Conservation (phyloP, 2,113 vertebrate species). For the Hystrix brachyura region DNA sequence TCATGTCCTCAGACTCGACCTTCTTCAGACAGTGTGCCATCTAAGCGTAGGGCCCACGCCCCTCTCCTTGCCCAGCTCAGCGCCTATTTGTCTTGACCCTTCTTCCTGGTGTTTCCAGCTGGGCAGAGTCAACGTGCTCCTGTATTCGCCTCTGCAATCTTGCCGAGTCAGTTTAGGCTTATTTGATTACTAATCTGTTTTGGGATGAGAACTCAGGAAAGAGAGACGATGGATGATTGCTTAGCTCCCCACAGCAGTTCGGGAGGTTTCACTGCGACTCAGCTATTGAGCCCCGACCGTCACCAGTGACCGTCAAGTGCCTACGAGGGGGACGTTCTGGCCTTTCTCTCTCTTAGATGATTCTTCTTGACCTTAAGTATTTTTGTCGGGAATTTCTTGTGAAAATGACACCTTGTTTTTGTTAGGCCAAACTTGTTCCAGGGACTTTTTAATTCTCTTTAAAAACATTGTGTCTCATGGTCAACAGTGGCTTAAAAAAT, state of each 20-base stretch:
- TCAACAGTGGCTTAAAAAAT: neutral
- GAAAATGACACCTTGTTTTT: slow-evolving; percentile 32
- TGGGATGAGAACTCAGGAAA: neutral
- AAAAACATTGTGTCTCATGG: neutral
- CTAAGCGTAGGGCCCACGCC: neutral
- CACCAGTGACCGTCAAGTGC: too few relatives aligned
- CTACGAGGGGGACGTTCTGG: fast-evolving
- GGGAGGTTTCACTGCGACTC: neutral
- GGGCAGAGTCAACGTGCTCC: neutral
- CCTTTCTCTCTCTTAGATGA: neutral
- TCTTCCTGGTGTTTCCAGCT: neutral
- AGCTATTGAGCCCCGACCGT: neutral
- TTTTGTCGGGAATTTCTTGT: neutral
- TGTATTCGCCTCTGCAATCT: neutral
- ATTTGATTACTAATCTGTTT: neutral
- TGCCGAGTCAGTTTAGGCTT: neutral
- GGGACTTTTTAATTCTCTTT: neutral
- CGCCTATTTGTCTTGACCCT: neutral
- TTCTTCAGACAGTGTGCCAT: neutral
- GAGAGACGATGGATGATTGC: neutral
- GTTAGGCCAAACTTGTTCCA: neutral
- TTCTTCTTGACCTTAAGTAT: neutral
- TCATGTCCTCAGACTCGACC: neutral
- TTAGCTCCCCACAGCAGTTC: neutral
- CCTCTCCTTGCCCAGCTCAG: neutral